Evolutionary conservation across 2,797 vertebrate species (phyloP).

Genomic region (Anabas testudineus): DNA sequence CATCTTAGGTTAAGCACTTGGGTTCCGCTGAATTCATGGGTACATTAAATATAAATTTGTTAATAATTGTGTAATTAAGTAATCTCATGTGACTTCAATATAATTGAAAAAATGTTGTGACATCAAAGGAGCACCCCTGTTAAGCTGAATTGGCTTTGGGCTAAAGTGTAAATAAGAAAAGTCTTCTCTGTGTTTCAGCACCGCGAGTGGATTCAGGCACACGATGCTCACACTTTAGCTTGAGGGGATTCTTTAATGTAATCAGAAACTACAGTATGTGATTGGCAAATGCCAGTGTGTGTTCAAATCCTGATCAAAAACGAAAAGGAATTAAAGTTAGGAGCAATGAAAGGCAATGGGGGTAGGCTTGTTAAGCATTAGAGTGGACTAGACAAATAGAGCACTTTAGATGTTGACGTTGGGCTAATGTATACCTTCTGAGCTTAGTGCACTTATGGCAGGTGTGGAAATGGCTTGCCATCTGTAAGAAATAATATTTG

Average conservation of each 20-base stretch:
- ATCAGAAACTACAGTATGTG: slow-evolving; percentile 36
- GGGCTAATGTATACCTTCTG: slow-evolving; percentile 54
- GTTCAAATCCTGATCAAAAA: slow-evolving; percentile 29
- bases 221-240: slow-evolving; percentile 14
- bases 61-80: slow-evolving; percentile 82
- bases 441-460: slow-evolving; percentile 39
- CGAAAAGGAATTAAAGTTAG: background rate
- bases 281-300: slow-evolving; percentile 7
- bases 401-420: slow-evolving; percentile 54
- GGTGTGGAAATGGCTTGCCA: slow-evolving; percentile 58
- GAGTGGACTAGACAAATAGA: slow-evolving; percentile 42
- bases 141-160: slow-evolving; percentile 38
- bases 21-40: slow-evolving; percentile 71
- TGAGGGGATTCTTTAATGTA: slow-evolving; percentile 35
- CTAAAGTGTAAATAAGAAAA: slow-evolving; percentile 53
- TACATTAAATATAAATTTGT: slow-evolving; percentile 76
- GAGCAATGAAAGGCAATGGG: background rate
- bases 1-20: slow-evolving; percentile 73
- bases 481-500: slow-evolving; percentile 75
- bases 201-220: slow-evolving; percentile 23
- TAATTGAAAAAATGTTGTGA: slow-evolving; percentile 71
- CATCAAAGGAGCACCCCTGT: slow-evolving; percentile 62
- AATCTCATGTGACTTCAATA: slow-evolving; percentile 67
- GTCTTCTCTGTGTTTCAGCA: slow-evolving; percentile 16
- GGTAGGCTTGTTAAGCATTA: slow-evolving; percentile 17